Conservation (phyloP, 2,113 vertebrate genomes). For the Cryptotis parvus region DNA sequence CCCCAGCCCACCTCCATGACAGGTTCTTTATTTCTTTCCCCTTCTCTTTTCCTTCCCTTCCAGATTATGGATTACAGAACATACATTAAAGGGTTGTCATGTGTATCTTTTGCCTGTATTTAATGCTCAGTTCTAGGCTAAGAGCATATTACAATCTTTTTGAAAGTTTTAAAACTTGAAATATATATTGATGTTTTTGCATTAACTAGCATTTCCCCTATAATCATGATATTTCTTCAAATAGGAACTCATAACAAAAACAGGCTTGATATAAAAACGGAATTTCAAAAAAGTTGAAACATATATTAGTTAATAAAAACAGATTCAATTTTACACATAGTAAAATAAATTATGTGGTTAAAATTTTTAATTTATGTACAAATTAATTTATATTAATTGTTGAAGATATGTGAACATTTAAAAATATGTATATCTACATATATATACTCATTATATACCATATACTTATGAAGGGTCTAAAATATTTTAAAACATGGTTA, state of each 20-base stretch:
- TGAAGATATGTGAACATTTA: not conserved
- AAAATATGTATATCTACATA: not conserved
- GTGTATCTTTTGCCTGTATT: no score
- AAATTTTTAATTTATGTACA: not conserved
- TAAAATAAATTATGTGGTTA: not conserved
- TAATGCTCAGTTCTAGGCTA: no score
- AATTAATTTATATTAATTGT: not conserved
- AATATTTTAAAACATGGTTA: not conserved
- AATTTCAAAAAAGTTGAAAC: not conserved
- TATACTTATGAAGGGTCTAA: not conserved
- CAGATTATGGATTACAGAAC: no score
- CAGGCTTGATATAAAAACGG: not conserved
- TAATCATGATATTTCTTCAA: not conserved
- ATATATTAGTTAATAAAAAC: constrained; percentile 25
- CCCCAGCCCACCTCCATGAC: no score
- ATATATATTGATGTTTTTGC: not conserved
- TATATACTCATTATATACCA: not conserved
- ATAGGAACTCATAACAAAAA: not conserved
- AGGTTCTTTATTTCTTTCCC: no score
- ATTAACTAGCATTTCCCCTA: constrained; percentile 9
- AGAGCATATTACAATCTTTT: not conserved
- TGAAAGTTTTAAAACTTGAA: constrained; percentile 34
- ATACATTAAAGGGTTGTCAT: no score
- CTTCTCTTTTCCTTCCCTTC: no score
- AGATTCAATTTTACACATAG: not conserved